Base-by-base conservation (phyloP, 2,113 vertebrate species). In the Salvelinus alpinus region DNA sequence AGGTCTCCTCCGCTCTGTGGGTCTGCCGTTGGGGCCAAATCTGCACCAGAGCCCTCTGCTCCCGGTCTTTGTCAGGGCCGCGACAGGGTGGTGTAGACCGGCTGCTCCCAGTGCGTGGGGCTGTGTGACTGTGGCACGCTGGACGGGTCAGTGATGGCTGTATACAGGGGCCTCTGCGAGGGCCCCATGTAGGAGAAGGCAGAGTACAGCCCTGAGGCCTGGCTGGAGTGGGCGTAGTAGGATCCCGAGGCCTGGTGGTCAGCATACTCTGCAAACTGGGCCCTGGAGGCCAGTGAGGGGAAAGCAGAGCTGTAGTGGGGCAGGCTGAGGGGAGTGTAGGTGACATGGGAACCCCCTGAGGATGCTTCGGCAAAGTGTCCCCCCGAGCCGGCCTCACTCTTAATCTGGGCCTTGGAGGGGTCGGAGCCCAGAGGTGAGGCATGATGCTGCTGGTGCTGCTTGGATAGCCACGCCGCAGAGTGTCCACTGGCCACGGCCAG, bases 151-250 rank as follows among this genome's bases (percentile, higher is more conserved):
- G 95, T 94, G 93, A 99, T 99, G 91, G 98, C 94, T 0, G 97
- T 98, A 91, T 99, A 99, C 81, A 99, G 95, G 75, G 98, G 97
- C 89, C 97, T 95, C 91, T 99, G 98, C 2, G 97, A 96, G 69
- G 98, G 95, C 65, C 97, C 97, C 97, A 99, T 99, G 91, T 99
- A 99, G 64, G 98, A 99, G 91, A 99, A 99, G 88, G 97, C 97
- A 0, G 98, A 99, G 90, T 99, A 99, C 83, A 99, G 93, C 76
- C 97, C 94, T 0, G 97, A 95, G 71, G 96, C 91, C 90, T 98
- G 97, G 84, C 95, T 87, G 1, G 97, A 95, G 83, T 99, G 97
- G 90, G 96, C 92, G 4, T 99, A 99, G 81, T 99, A 99, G 13
- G 97, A 95, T 89, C 97, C 95, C 0, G 97, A 95, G 80, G 96